Percentiles rank a stretch among this genome's conserved stretches.
phyloP scores from a whole-genome alignment of 2,888 invertebrate species.

The Eudemis profundana region DNA sequence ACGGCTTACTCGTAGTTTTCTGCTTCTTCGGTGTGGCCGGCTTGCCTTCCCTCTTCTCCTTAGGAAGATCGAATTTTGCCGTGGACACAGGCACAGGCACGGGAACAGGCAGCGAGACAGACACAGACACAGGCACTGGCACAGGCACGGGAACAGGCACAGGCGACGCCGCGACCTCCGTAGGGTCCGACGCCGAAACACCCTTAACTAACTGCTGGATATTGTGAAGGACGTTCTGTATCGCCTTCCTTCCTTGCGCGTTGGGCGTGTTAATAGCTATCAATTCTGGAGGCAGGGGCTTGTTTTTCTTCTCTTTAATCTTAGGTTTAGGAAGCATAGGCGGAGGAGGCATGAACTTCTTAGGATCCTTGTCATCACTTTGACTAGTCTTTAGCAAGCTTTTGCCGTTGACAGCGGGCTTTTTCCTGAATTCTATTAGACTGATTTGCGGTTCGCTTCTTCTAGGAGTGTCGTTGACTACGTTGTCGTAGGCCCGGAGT shows the following conservation, averaged over 20 bases:
- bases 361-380: conserved; percentile 65
- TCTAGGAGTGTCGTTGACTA: conserved; percentile 66
- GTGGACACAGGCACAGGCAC: conserved; percentile 55
- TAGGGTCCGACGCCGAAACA: conserved; percentile 77
- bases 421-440: conserved; percentile 77
- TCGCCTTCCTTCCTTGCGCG: conserved; percentile 74
- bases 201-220: conserved; percentile 81
- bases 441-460: conserved; percentile 68
- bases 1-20: conserved; percentile 86
- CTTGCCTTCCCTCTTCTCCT: conserved; percentile 71
- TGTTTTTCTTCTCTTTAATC: conserved; percentile 67
- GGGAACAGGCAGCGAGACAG: conserved; percentile 70
- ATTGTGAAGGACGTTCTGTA: conserved; percentile 79
- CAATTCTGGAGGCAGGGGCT: conserved; percentile 83
- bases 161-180: conserved; percentile 75
- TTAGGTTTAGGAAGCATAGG: conserved; percentile 64
- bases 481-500: conserved; percentile 90
- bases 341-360: conserved; percentile 73
- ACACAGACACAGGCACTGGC: neutral
- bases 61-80: conserved; percentile 56
- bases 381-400: conserved; percentile 77
- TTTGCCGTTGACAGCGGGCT: conserved; percentile 74
- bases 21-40: conserved; percentile 72
- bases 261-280: conserved; percentile 85
- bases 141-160: conserved; percentile 40